Evolutionary conservation across 2,797 vertebrate genomes (phyloP), one percentile per base, ranked within the genome.

Genomic region (Philypnodon macrostomus): DNA sequence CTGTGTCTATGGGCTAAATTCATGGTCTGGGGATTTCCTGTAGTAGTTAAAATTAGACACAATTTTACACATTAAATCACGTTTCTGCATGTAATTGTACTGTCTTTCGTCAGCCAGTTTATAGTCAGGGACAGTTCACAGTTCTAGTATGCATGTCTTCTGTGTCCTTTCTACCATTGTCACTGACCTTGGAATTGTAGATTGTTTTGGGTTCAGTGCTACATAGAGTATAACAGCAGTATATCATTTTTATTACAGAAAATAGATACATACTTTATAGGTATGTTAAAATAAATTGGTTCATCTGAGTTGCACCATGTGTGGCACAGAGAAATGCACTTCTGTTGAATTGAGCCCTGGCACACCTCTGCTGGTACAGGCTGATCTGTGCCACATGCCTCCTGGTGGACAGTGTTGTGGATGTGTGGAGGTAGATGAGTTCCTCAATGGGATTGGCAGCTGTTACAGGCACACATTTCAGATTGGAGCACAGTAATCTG

Each of bases 401-500:
- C 33, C 41, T 51, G 58, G 42, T 32, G 31, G 59, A 68, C 31
- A 53, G 21, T 9, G 13, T 37, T 21, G 54, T 39, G 53, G 46
- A n/a, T 60, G 11, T 57, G 16, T 31, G 39, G 52, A 44, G 41
- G 54, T 16, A 50, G 41, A 63, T 27, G 33, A 52, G 56, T 56
- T 29, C 37, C 38, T 50, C 47, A 53, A 57, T 49, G 45, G 49
- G 47, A 71, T 50, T 75, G 74, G 59, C 74, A 77, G 58, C 64
- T 63, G 58, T 24, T 64, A 34, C 45, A 46, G 48, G 66, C 53
- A 45, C 3, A 19, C 30, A 50, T 55, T 70, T 53, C 12, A 0
- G 14, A 39, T 18, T 39, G 11, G 44, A 35, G 18, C 23, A 45
- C 30, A 40, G 51, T 64, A 77, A 71, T 77, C 68, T 73, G 63